phyloP scores from a whole-genome alignment of 2,797 vertebrate species.

The Philypnodon macrostomus region DNA sequence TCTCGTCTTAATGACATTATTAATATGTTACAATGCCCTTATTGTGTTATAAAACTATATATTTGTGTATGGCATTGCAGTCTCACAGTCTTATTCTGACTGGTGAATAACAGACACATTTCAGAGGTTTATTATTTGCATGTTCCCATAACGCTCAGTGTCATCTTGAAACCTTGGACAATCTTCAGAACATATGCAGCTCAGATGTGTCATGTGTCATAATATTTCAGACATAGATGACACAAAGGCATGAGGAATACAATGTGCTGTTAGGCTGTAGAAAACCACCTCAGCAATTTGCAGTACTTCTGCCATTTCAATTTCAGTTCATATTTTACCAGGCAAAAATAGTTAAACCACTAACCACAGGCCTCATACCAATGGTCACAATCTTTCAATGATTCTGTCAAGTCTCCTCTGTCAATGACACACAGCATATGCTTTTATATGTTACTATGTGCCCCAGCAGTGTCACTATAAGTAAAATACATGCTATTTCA shows the following conservation, averaged over 20 bases:
- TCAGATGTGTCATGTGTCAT: background rate
- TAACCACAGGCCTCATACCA: background rate
- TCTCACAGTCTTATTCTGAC: no score
- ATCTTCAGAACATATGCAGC: background rate
- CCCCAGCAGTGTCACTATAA: no score
- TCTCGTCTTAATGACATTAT: no score
- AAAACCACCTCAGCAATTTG: background rate
- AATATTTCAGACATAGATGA: background rate
- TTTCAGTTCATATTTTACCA: constrained; percentile 47
- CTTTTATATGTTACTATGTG: no score
- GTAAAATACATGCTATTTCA: no score
- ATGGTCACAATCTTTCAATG: background rate
- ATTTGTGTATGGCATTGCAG: no score
- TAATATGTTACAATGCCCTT: no score
- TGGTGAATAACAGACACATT: background rate
- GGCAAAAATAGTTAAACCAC: constrained; percentile 2
- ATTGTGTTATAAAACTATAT: no score
- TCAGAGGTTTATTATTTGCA: constrained; percentile 15
- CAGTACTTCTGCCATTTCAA: constrained; percentile 15
- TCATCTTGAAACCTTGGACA: constrained; percentile 25
- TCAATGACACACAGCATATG: no score
- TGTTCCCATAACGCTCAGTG: background rate
- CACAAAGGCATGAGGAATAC: constrained; percentile 2
- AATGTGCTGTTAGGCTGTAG: background rate
- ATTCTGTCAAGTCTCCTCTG: background rate